phyloP scores from a whole-genome alignment of 2,113 vertebrate species.

The Muntiacus muntjak region DNA sequence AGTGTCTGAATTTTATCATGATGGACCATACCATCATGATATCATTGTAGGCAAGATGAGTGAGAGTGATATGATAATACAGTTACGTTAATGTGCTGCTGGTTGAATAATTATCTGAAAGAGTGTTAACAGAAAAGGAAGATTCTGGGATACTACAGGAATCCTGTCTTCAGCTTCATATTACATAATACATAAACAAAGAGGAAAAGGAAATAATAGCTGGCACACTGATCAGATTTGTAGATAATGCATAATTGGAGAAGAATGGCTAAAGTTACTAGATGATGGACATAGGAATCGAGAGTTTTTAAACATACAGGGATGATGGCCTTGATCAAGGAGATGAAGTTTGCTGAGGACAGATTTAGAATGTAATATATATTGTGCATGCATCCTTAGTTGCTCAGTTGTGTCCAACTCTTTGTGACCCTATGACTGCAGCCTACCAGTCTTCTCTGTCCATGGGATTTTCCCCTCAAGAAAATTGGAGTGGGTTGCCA shows the following conservation, averaged over 20 bases:
- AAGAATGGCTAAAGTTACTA: not conserved
- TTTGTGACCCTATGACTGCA: not conserved
- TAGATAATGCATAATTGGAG: not conserved
- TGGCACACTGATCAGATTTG: not conserved
- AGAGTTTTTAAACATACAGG: not conserved
- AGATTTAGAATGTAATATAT: slow-evolving; percentile 2
- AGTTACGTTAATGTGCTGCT: not conserved
- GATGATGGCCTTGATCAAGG: not conserved
- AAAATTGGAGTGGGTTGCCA: not conserved
- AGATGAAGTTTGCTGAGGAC: not conserved
- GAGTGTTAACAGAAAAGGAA: not conserved
- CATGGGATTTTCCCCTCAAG: not conserved
- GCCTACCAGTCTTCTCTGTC: not conserved
- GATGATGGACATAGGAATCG: not conserved
- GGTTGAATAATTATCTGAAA: not conserved
- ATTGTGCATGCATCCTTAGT: not conserved
- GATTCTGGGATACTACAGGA: not conserved
- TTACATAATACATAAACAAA: not conserved
- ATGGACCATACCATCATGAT: not conserved
- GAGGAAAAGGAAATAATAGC: not conserved
- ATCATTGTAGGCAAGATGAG: not conserved
- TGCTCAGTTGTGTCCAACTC: not conserved
- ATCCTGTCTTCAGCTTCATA: not conserved
- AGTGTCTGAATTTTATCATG: not conserved
- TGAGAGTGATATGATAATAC: not conserved